These are phyloP conservation scores for Mechanitis messenoides DNA, from an alignment of 2,888 invertebrate genomes.

Conservation along the genomic window DNA sequence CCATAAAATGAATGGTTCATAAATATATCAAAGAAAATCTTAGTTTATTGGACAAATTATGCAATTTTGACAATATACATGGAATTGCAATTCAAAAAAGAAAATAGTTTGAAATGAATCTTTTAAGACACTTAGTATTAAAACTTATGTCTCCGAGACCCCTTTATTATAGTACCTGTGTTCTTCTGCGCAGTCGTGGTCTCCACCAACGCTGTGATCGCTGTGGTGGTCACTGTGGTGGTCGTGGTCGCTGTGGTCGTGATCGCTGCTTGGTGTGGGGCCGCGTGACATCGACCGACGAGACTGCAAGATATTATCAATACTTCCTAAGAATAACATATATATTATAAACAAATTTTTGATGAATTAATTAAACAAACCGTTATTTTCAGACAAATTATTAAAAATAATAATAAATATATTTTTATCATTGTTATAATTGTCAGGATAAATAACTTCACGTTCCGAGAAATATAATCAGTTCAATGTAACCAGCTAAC, in stretches of 20 bases:
- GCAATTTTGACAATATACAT: no score
- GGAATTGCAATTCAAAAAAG: no score
- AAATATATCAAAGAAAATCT: not conserved
- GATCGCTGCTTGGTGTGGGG: constrained; percentile 25
- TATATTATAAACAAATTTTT: no score
- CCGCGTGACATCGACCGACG: not conserved
- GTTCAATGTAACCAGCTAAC: constrained; percentile 38
- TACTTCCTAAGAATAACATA: no score
- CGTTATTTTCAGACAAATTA: no score
- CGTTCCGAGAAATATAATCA: not conserved
- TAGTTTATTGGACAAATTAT: no score
- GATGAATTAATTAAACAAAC: no score
- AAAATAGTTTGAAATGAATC: not conserved
- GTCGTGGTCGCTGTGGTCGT: constrained; percentile 65
- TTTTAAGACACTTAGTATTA: constrained; percentile 27
- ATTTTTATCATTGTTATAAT: no score
- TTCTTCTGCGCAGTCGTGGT: constrained; percentile 52
- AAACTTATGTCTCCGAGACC: not conserved
- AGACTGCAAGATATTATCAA: not conserved
- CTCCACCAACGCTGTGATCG: constrained; percentile 65
- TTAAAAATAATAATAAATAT: no score
- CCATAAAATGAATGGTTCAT: not conserved
- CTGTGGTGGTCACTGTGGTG: constrained; percentile 44
- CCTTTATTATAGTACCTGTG: not conserved
- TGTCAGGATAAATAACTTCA: no score